Evolutionary conservation across 35 echinoderm and acorn worm genomes (phyloP), one percentile per base, ranked within the genome.

Genomic region (Heliocidaris tuberculata): DNA sequence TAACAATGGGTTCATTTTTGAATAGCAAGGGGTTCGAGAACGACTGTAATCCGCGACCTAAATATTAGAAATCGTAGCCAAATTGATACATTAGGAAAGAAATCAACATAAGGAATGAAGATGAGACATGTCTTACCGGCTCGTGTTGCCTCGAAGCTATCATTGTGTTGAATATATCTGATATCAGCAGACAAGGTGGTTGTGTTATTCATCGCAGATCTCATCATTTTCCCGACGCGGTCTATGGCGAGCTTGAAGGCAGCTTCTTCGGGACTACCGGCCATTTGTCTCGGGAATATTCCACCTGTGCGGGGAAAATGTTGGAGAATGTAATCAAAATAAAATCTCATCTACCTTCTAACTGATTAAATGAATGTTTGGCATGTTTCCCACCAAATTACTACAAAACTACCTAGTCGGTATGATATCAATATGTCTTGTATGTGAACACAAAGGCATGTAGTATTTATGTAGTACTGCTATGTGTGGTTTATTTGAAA

Each of bases 131-230:
- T 21, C 92, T 96, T 87, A 96, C 95, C 95, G 86, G 92, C 93
- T 88, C 71, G 94, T 32, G 92, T 96, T 27, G 95, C 95, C 48
- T 96, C 93, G 48, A 96, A 96, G 50, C 48, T 96, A 86, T 96
- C 86, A 85, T 96, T 94, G 31, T 47, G 47, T 32, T 85, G 60
- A 31, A 96, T 94, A 31, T 94, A 88, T 59, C 85, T 50, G 2
- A 94, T 88, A 88, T 96, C 95, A 42, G 70, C 48, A 31, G 85
- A 56, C 30, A 96, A 30, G 4, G 61, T 48, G 1, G 93, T 30
- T 31, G 50, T 78, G 35, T 94, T 94, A 42, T 47, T 24, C 30
- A 50, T 30, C 48, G 49, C 86, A 32, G 19, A 48, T 21, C 86
- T 86, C 31, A 30, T 50, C 13, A 30, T 89, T 94, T 89, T 94